Evolutionary conservation across 2,113 vertebrate species (phyloP).

Genomic region (Dasyprocta punctata): DNA sequence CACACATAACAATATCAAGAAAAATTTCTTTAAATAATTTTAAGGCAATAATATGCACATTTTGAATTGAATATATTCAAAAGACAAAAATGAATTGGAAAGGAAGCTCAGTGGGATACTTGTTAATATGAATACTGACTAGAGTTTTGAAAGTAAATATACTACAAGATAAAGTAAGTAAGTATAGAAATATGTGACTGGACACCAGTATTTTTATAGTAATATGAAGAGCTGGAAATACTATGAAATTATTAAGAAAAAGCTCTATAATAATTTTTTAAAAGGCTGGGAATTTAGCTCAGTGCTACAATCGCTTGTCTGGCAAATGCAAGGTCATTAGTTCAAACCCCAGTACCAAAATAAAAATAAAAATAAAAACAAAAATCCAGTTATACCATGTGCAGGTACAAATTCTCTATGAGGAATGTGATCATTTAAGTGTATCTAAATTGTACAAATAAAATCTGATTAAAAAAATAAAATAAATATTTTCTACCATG

Average conservation of each 20-base stretch:
- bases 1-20: not conserved
- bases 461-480: too few species aligned
- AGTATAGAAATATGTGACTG: not conserved
- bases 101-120: not conserved
- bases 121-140: conserved; percentile 7
- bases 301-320: too few species aligned
- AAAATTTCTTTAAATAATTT: not conserved
- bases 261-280: not conserved
- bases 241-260: not conserved
- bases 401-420: too few species aligned
- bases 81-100: conserved; percentile 9
- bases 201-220: not conserved
- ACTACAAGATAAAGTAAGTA: not conserved
- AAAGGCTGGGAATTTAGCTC: too few species aligned
- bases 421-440: too few species aligned
- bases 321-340: too few species aligned
- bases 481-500: not conserved
- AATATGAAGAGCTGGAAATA: not conserved
- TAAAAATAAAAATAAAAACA: too few species aligned
- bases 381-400: too few species aligned
- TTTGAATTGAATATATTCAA: not conserved
- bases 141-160: not conserved
- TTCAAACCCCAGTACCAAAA: too few species aligned
- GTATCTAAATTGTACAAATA: too few species aligned
- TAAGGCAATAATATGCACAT: not conserved